These are phyloP conservation scores for Salpingus planirostris DNA, from an alignment of 2,888 invertebrate genomes.

Conservation along the genomic window DNA sequence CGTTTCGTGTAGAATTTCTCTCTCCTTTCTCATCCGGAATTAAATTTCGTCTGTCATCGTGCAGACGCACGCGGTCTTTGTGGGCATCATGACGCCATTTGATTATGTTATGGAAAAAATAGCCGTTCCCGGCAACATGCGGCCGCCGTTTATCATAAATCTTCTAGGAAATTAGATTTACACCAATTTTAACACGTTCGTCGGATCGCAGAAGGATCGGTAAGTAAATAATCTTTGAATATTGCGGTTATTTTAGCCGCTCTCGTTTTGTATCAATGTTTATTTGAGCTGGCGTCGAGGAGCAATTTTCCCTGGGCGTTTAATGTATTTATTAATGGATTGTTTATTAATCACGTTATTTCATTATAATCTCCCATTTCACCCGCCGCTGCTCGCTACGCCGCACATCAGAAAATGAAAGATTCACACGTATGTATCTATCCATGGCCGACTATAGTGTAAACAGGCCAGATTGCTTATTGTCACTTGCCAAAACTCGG, in stretches of 20 bases:
- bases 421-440: no score
- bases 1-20: no score
- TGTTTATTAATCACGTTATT: slow-evolving; percentile 37
- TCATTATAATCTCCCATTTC: slow-evolving; percentile 28
- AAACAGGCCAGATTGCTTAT: no score
- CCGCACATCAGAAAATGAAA: no score
- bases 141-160: slow-evolving; percentile 21
- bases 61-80: slow-evolving; percentile 5
- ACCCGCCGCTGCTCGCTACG: no score
- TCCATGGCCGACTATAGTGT: no score
- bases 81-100: slow-evolving; percentile 14
- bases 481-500: no score
- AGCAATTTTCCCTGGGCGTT: slow-evolving; percentile 34
- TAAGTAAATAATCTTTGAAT: slow-evolving; percentile 17
- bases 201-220: slow-evolving; percentile 16
- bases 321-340: slow-evolving; percentile 40
- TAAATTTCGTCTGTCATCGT: slow-evolving; percentile 2
- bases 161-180: slow-evolving; percentile 23
- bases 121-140: slow-evolving; percentile 11
- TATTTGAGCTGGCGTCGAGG: slow-evolving; percentile 38
- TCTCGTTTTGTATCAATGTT: slow-evolving; percentile 26
- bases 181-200: slow-evolving; percentile 29
- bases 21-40: no score
- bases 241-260: slow-evolving; percentile 13
- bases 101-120: slow-evolving; percentile 15